Percentiles rank a stretch among this genome's conserved stretches.
Conservation (phyloP, 2,888 invertebrate species). For the Cactoblastis cactorum region DNA sequence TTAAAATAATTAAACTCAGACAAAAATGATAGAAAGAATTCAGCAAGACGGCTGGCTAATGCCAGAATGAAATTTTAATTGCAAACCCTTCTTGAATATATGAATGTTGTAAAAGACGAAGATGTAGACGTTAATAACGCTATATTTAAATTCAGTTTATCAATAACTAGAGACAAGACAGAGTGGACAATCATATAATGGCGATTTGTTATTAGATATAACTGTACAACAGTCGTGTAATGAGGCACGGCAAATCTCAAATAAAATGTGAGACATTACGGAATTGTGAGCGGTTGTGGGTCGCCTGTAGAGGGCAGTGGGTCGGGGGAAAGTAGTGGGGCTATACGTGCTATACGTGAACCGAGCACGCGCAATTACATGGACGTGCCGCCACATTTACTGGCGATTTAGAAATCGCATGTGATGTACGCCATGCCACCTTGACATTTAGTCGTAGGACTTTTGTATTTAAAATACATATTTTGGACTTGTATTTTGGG, state of each 20-base stretch:
- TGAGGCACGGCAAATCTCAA: slow-evolving; percentile 59
- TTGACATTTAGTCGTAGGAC: slow-evolving; percentile 22
- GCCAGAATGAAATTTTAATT: too few relatives aligned
- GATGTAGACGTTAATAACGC: slow-evolving; percentile 11
- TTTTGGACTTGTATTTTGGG: too few relatives aligned
- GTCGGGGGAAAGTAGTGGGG: slow-evolving; percentile 76
- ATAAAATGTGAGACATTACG: slow-evolving; percentile 69
- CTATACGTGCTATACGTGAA: slow-evolving; percentile 50
- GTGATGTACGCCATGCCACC: slow-evolving; percentile 26
- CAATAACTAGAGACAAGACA: slow-evolving; percentile 32
- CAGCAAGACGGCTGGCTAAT: too few relatives aligned
- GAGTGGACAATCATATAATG: slow-evolving; percentile 38
- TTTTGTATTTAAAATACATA: too few relatives aligned
- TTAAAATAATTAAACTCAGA: too few relatives aligned
- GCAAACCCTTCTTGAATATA: too few relatives aligned
- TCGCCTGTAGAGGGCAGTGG: slow-evolving; percentile 70
- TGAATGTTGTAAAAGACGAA: too few relatives aligned
- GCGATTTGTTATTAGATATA: slow-evolving; percentile 50
- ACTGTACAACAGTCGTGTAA: slow-evolving; percentile 56
- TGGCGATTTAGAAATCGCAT: slow-evolving; percentile 36
- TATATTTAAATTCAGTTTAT: too few relatives aligned
- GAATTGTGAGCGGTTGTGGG: slow-evolving; percentile 67
- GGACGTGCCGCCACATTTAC: slow-evolving; percentile 27
- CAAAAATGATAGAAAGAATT: too few relatives aligned
- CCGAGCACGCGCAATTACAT: slow-evolving; percentile 61